phyloP scores from a whole-genome alignment of 1,140 invertebrate species.

The Atopsyche davidsoni region DNA sequence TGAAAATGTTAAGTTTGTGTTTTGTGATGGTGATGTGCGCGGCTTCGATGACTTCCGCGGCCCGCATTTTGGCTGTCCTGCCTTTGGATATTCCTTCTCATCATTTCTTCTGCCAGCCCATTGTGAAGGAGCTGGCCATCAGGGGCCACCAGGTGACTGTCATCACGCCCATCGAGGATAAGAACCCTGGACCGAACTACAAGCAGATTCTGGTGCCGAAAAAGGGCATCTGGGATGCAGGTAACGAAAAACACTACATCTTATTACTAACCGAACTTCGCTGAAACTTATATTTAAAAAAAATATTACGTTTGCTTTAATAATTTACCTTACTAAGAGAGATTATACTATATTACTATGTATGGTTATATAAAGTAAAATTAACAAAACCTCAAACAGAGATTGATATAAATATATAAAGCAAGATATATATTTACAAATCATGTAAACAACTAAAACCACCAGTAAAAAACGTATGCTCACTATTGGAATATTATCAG shows the following conservation, averaged over 20 bases:
- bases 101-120: slow-evolving; percentile 18
- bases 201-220: slow-evolving; percentile 20
- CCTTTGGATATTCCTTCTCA: slow-evolving; percentile 24
- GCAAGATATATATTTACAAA: no score
- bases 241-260: background rate
- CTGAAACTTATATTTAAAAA: no score
- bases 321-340: no score
- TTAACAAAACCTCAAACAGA: no score
- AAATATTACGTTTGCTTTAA: no score
- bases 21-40: background rate
- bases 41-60: slow-evolving; percentile 2
- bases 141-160: slow-evolving; percentile 23
- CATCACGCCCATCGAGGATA: slow-evolving; percentile 17
- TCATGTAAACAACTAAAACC: no score
- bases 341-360: no score
- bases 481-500: no score
- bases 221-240: slow-evolving; percentile 19
- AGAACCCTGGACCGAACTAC: slow-evolving; percentile 16
- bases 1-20: background rate
- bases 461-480: no score
- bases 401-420: no score
- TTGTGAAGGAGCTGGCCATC: slow-evolving; percentile 19
- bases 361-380: no score
- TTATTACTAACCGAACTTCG: background rate
- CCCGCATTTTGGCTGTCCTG: slow-evolving; percentile 20